These are phyloP conservation scores for Tenthredo livida DNA, from an alignment of 2,888 invertebrate genomes.

Conservation along the genomic window DNA sequence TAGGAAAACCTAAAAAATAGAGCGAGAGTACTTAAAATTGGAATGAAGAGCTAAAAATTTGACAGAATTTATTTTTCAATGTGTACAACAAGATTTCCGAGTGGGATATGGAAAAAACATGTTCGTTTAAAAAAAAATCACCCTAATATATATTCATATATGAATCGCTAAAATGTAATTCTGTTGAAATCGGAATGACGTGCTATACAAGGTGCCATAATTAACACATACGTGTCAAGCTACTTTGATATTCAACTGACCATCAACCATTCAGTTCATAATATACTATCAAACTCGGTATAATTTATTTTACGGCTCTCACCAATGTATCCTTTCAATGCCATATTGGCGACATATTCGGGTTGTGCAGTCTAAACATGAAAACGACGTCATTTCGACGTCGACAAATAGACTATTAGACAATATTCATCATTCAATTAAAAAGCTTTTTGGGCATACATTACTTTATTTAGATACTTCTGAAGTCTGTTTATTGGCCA, in stretches of 20 bases:
- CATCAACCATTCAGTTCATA: not conserved
- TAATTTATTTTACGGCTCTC: too few species aligned
- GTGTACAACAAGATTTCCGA: too few species aligned
- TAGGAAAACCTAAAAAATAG: too few species aligned
- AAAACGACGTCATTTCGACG: too few species aligned
- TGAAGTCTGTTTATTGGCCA: not conserved
- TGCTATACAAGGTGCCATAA: not conserved
- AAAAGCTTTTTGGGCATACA: not conserved
- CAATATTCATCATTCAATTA: not conserved
- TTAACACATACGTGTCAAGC: not conserved
- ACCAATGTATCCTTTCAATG: too few species aligned
- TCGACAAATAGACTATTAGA: not conserved
- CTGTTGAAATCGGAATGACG: not conserved
- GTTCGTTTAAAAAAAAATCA: too few species aligned
- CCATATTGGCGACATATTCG: too few species aligned
- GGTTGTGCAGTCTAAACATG: too few species aligned
- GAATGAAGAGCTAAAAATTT: too few species aligned
- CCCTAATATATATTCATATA: not conserved
- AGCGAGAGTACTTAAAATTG: too few species aligned
- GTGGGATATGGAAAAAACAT: too few species aligned
- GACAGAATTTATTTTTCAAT: too few species aligned
- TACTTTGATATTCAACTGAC: not conserved
- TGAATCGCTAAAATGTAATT: not conserved
- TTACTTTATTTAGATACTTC: not conserved
- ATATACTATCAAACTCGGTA: not conserved